Conservation (phyloP, 1,140 invertebrate species). For the Bombus soroeensis region DNA sequence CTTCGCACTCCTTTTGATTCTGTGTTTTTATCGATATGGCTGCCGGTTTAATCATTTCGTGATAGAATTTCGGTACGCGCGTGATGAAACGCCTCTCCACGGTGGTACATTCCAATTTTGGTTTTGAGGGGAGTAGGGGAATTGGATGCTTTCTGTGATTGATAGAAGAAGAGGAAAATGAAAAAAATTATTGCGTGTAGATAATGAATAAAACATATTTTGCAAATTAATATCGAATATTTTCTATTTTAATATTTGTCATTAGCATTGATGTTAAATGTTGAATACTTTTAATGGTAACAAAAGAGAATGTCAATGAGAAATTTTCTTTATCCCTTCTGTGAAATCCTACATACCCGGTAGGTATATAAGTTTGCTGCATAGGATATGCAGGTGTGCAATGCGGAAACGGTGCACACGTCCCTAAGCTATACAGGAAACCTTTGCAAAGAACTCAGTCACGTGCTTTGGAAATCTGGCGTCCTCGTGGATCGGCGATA, state of each 20-base stretch:
- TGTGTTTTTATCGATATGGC: background rate
- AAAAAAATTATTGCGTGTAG: no score
- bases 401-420: background rate
- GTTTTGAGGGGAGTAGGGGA: no score
- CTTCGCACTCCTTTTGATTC: background rate
- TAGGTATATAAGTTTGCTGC: background rate
- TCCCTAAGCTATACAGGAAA: background rate
- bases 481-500: constrained; percentile 7
- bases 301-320: background rate
- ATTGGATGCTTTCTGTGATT: no score
- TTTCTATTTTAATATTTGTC: no score
- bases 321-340: background rate
- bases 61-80: background rate
- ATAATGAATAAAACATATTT: no score
- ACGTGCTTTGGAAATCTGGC: constrained; percentile 25
- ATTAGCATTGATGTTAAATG: no score
- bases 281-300: background rate
- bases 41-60: background rate
- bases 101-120: constrained; percentile 15
- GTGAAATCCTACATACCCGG: background rate
- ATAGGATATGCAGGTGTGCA: constrained; percentile 22
- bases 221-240: no score
- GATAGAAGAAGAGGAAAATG: no score
- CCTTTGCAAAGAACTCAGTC: constrained; percentile 2
- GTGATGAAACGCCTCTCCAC: background rate